A percentile compares a stretch with the other conserved stretches of the same genome.
Evolutionary conservation across 1,140 invertebrate species (phyloP).

Genomic region (Sitobion miscanthi): DNA sequence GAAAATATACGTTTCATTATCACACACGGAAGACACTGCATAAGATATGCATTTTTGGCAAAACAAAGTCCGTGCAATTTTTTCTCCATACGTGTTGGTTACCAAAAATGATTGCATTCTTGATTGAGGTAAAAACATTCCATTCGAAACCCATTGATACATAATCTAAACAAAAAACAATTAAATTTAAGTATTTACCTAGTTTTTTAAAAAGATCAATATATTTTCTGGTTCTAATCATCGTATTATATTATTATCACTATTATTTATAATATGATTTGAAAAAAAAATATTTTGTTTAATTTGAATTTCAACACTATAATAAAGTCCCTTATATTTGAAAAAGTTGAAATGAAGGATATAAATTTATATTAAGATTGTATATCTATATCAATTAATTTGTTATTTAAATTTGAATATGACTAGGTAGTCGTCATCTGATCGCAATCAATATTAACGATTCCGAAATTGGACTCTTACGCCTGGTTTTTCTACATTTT

Average conservation of each 20-base stretch:
- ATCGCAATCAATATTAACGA: background rate
- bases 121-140: constrained; percentile 36
- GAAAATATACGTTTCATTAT: constrained; percentile 1
- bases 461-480: background rate
- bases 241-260: background rate
- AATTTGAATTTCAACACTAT: too few relatives aligned
- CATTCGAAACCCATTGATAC: constrained; percentile 15
- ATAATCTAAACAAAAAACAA: background rate
- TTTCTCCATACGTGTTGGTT: background rate
- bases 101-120: background rate
- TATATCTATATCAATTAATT: too few relatives aligned
- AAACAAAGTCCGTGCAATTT: background rate
- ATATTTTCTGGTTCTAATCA: background rate
- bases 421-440: too few relatives aligned
- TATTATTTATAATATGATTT: too few relatives aligned
- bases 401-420: too few relatives aligned
- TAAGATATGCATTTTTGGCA: constrained; percentile 33
- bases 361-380: too few relatives aligned
- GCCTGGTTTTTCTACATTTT: background rate
- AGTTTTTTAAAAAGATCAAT: background rate
- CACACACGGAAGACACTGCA: constrained; percentile 32
- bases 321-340: too few relatives aligned
- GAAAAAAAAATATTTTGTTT: too few relatives aligned
- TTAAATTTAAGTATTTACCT: background rate
- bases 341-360: too few relatives aligned